A percentile compares a stretch with the other conserved stretches of the same genome.
phyloP scores from a whole-genome alignment of 1,140 invertebrate species.

The Lasioglossum albipes region DNA sequence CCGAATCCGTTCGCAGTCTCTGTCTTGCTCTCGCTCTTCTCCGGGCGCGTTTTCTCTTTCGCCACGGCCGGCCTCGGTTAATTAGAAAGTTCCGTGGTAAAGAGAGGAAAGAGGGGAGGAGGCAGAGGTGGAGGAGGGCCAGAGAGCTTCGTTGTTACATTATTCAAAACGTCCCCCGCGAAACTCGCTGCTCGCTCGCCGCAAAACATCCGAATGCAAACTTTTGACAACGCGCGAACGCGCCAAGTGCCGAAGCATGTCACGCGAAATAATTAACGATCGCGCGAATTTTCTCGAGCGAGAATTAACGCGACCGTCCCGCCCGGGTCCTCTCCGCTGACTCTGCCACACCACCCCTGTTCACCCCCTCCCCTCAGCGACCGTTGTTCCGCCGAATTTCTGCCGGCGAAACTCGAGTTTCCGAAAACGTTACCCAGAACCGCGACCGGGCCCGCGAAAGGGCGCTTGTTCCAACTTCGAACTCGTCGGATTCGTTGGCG shows the following conservation, averaged over 20 bases:
- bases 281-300: constrained; percentile 73
- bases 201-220: constrained; percentile 73
- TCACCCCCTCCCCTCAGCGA: not conserved
- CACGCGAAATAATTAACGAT: constrained; percentile 79
- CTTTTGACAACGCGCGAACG: constrained; percentile 74
- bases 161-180: constrained; percentile 75
- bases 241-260: constrained; percentile 76
- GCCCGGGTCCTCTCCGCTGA: constrained; percentile 1
- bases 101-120: constrained; percentile 42
- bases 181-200: constrained; percentile 67
- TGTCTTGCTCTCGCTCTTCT: not conserved
- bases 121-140: not conserved
- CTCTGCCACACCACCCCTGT: not conserved
- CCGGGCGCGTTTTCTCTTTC: constrained; percentile 6
- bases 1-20: not conserved
- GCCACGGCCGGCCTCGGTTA: constrained; percentile 68
- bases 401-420: constrained; percentile 12
- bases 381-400: constrained; percentile 42
- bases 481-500: not conserved
- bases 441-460: not conserved
- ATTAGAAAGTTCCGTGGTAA: constrained; percentile 78
- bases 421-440: constrained; percentile 13
- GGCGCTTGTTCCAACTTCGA: not conserved
- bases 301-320: constrained; percentile 50
- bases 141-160: constrained; percentile 76